Evolutionary conservation across 1,140 invertebrate species (phyloP), one percentile per base, ranked within the genome.

Genomic region (Arctopsyche grandis): DNA sequence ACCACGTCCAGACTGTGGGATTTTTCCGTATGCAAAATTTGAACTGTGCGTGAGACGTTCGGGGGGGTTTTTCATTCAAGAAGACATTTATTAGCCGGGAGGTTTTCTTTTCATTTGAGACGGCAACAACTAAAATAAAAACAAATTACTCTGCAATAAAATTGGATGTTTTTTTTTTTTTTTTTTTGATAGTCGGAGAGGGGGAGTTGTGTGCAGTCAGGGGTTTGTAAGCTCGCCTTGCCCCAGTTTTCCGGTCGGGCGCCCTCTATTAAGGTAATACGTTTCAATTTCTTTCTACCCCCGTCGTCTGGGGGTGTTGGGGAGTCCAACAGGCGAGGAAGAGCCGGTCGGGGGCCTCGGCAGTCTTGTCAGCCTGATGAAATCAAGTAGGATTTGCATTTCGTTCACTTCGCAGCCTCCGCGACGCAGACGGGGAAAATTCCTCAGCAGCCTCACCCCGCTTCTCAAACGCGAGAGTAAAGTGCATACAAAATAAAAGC

Each of bases 301-400:
- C 69, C 71, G n/a, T 63, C 58, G 22, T 26, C 56, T 44, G 22
- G 9, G 48, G 22, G 52, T 63, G 24, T 76, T 63, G 52, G 56
- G 21, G 16, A n/a, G 38, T 14, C 48, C 29, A 46, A 44, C 75
- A n/a, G 19, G n/a, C 70, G 46, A 78, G 44, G 10, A 19, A 16
- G 16, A 52, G 29, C 29, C 44, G 22, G 63, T 29, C 38, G 66
- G 43, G 66, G 29, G 38, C 70, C 38, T 16, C 43, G 10, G 21
- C 46, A n/a, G 10, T 19, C 69, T 81, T 81, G 77, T 81, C 80
- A 77, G 19, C 22, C 74, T 81, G 80, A 81, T 81, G 80, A 81
- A 81, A 81, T 81, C 80, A 81, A 52, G 66, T 79, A 71, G 80
- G 77, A 81, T 81, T 81, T 81, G 75, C 80, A 81, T 81, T 81